A percentile compares a stretch with the other conserved stretches of the same genome.
These are phyloP conservation scores for Orchestes rusci DNA, from an alignment of 2,888 invertebrate species.

Conservation along the genomic window DNA sequence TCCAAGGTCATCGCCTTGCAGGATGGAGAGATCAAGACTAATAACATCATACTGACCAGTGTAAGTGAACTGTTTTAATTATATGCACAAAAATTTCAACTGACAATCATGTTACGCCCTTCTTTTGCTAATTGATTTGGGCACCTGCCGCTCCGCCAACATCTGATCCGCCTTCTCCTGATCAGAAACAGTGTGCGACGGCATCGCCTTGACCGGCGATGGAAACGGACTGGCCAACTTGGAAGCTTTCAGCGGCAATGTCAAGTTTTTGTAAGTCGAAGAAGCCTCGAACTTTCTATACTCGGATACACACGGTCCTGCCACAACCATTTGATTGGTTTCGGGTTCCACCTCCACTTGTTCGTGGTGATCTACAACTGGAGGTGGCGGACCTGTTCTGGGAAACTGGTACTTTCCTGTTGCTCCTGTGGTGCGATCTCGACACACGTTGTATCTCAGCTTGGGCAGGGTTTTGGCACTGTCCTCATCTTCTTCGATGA, in stretches of 20 bases:
- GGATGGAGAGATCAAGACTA: slow-evolving; percentile 25
- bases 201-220: slow-evolving; percentile 39
- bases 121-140: slow-evolving; percentile 21
- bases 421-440: slow-evolving; percentile 19
- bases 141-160: slow-evolving; percentile 34
- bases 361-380: slow-evolving; percentile 3
- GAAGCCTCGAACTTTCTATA: slow-evolving; percentile 35
- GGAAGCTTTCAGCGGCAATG: slow-evolving; percentile 36
- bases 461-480: too few species aligned
- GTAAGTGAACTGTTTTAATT: slow-evolving; percentile 19
- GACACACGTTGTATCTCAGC: too few species aligned
- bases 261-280: slow-evolving; percentile 37
- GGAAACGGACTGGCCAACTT: slow-evolving; percentile 41
- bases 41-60: slow-evolving; percentile 24
- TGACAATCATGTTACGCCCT: too few species aligned
- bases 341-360: neutral
- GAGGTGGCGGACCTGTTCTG: too few species aligned
- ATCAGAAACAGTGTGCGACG: slow-evolving; percentile 39
- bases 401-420: slow-evolving; percentile 19
- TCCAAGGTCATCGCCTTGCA: slow-evolving; percentile 25
- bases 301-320: slow-evolving; percentile 8
- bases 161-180: slow-evolving; percentile 41
- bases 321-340: neutral
- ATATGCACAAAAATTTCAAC: too few species aligned
- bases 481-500: too few species aligned